These are phyloP conservation scores for Lerista edwardsae DNA, from an alignment of 2,797 vertebrate species.

Conservation along the genomic window DNA sequence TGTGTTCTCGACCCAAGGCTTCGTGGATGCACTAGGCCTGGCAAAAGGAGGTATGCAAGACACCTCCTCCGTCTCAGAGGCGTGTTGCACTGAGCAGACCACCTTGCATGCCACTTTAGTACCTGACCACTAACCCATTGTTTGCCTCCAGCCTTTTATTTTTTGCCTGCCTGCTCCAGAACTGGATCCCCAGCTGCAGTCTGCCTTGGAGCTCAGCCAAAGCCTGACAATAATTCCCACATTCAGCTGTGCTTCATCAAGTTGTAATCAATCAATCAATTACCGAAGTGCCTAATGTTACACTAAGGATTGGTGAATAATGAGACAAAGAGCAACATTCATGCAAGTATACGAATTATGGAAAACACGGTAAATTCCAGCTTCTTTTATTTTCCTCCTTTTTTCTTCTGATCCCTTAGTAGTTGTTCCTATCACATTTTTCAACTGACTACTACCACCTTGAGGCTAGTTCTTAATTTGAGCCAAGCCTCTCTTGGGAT, in stretches of 20 bases:
- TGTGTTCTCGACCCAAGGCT: no score
- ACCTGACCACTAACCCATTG: no score
- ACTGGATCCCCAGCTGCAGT: no score
- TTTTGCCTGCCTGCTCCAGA: no score
- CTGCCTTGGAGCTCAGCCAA: no score
- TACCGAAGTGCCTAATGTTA: not conserved
- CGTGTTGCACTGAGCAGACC: no score
- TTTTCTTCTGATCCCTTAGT: not conserved
- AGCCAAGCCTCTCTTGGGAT: not conserved
- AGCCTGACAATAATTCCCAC: not conserved
- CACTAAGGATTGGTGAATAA: not conserved
- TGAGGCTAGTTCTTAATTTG: not conserved
- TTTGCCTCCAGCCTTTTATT: no score
- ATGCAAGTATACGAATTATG: no score
- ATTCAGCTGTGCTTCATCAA: not conserved
- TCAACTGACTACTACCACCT: not conserved
- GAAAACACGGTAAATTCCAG: not conserved
- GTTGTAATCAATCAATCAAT: conserved; percentile 6
- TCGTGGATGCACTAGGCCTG: no score
- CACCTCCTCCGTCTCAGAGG: no score
- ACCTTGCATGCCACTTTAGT: no score
- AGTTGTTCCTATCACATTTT: not conserved
- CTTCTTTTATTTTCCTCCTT: not conserved
- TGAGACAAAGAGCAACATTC: not conserved
- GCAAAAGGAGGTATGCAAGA: no score